A percentile compares a stretch with the other conserved stretches of the same genome.
These are phyloP conservation scores for Leptonema lineaticorne DNA, from an alignment of 1,140 invertebrate species.

Conservation along the genomic window DNA sequence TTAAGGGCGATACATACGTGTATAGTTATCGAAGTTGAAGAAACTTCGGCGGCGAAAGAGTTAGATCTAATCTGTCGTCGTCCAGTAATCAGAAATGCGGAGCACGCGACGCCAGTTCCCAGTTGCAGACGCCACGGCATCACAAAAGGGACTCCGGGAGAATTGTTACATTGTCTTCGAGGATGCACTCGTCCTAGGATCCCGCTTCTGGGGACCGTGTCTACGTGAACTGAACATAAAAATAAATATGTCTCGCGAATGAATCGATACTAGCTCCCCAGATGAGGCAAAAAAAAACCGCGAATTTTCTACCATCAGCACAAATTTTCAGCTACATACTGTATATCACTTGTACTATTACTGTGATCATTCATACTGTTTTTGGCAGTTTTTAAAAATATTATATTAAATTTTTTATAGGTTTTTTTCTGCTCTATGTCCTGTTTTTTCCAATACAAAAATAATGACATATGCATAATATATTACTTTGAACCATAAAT, in stretches of 20 bases:
- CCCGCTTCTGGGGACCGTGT: background rate
- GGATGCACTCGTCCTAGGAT: background rate
- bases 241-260: conserved; percentile 9
- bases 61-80: background rate
- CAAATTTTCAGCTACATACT: too few relatives aligned
- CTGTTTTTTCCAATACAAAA: too few relatives aligned
- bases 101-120: conserved; percentile 24
- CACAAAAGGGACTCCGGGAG: conserved; percentile 8
- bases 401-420: too few relatives aligned
- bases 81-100: conserved; percentile 26
- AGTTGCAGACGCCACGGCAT: conserved; percentile 15
- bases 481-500: too few relatives aligned
- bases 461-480: too few relatives aligned
- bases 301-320: background rate
- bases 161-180: conserved; percentile 25
- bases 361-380: too few relatives aligned
- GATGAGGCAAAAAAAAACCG: background rate
- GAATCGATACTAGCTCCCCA: conserved; percentile 5
- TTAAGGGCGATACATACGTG: too few relatives aligned
- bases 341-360: too few relatives aligned
- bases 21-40: too few relatives aligned
- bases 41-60: background rate
- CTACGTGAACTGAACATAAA: conserved; percentile 10
- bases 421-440: too few relatives aligned
- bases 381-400: too few relatives aligned